Evolutionary conservation across 1,140 invertebrate genomes (phyloP).

Genomic region (Drosophila ananassae): DNA sequence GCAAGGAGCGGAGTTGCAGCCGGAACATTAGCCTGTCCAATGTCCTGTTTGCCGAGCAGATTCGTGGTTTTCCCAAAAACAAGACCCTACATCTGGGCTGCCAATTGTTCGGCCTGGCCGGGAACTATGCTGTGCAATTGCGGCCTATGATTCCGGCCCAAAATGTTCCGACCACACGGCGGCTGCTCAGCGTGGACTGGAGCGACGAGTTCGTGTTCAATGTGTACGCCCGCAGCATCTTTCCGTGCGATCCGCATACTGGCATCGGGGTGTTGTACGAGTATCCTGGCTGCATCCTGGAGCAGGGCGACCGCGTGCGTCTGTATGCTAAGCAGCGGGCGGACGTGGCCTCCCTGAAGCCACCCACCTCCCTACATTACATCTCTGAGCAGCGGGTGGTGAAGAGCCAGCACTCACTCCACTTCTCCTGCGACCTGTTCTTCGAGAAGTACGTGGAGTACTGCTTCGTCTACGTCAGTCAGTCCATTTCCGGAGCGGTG

Average conservation of each 20-base stretch:
- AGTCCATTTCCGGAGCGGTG: conserved; percentile 91
- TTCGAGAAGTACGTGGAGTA: conserved; percentile 92
- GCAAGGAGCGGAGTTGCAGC: conserved; percentile 85
- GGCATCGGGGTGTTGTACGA: conserved; percentile 90
- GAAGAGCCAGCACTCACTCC: conserved; percentile 89
- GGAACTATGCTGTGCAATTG: conserved; percentile 89
- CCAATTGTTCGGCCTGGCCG: conserved; percentile 91
- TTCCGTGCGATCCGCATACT: conserved; percentile 89
- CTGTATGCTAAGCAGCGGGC: conserved; percentile 89
- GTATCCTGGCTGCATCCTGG: conserved; percentile 91
- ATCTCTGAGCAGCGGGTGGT: conserved; percentile 86
- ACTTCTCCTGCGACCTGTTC: conserved; percentile 93
- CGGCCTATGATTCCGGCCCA: conserved; percentile 86
- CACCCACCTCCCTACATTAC: conserved; percentile 87
- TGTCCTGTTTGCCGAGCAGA: conserved; percentile 88
- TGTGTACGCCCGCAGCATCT: conserved; percentile 91
- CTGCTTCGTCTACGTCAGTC: conserved; percentile 93
- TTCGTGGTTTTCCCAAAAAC: conserved; percentile 88
- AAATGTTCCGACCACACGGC: conserved; percentile 87
- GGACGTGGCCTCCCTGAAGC: conserved; percentile 88
- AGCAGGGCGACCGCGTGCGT: conserved; percentile 89
- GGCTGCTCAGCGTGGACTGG: conserved; percentile 88
- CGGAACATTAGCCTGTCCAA: conserved; percentile 80
- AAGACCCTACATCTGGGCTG: conserved; percentile 88
- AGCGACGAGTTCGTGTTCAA: conserved; percentile 92